Evolutionary conservation across 1,140 invertebrate species (phyloP).

Genomic region (Drosophila rufa): DNA sequence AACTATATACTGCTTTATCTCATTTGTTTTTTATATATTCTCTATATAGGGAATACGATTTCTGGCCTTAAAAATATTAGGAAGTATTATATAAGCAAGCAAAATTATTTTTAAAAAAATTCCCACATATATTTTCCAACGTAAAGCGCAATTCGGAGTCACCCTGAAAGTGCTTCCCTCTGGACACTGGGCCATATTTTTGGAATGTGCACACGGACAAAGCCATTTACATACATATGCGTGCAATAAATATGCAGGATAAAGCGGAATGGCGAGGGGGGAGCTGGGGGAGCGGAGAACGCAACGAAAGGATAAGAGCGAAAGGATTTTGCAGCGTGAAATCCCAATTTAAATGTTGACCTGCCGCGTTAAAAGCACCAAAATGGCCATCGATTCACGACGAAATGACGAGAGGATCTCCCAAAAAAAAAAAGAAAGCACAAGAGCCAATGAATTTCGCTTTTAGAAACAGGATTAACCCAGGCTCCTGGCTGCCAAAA

Average conservation of each 20-base stretch:
- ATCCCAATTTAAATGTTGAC: neutral
- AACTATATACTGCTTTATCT: no score
- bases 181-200: conserved; percentile 6
- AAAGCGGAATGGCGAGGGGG: neutral
- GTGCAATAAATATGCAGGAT: conserved; percentile 21
- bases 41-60: no score
- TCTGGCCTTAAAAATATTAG: no score
- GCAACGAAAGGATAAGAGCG: neutral
- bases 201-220: neutral
- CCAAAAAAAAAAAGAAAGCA: no score
- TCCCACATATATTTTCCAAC: neutral
- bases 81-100: no score
- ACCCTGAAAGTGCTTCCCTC: neutral
- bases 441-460: no score
- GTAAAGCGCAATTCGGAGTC: neutral
- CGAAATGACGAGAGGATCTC: no score
- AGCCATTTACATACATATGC: conserved; percentile 3
- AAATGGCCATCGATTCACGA: neutral
- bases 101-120: no score
- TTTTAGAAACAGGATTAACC: neutral
- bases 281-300: no score
- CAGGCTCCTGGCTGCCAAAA: neutral
- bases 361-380: neutral
- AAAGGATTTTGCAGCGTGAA: neutral
- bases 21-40: no score